Conservation (phyloP, 2,113 vertebrate species). For the Melozone crissalis region DNA sequence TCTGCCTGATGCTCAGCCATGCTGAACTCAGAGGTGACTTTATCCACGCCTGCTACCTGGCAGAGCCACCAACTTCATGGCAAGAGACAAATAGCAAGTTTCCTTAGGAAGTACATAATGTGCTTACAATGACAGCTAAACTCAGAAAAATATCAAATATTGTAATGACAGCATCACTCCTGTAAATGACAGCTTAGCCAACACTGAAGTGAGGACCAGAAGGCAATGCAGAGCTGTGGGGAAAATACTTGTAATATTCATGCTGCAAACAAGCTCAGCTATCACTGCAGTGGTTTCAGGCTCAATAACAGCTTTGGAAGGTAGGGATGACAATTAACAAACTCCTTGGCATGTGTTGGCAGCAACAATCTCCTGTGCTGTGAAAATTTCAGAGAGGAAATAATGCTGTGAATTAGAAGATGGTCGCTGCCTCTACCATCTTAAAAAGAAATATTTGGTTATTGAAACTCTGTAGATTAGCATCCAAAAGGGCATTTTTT, state of each 20-base stretch:
- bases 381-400: not conserved
- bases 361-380: not conserved
- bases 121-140: not conserved
- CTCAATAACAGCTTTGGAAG: constrained; percentile 11
- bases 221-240: constrained; percentile 36
- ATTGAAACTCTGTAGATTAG: not conserved
- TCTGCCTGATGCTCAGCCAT: not conserved
- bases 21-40: not conserved
- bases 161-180: constrained; percentile 44
- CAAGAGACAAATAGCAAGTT: not conserved
- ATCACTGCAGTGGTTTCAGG: not conserved
- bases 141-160: not conserved
- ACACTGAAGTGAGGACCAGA: constrained; percentile 46
- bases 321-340: not conserved
- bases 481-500: not conserved
- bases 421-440: not conserved
- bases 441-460: not conserved
- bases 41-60: not conserved
- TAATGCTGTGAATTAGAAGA: not conserved
- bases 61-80: not conserved
- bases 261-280: not conserved
- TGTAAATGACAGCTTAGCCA: constrained; percentile 51
- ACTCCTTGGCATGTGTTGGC: not conserved
- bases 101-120: not conserved
- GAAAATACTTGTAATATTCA: constrained; percentile 37